Evolutionary conservation across 2,797 vertebrate genomes (phyloP), one percentile per base, ranked within the genome.

Genomic region (Capromys pilorides): DNA sequence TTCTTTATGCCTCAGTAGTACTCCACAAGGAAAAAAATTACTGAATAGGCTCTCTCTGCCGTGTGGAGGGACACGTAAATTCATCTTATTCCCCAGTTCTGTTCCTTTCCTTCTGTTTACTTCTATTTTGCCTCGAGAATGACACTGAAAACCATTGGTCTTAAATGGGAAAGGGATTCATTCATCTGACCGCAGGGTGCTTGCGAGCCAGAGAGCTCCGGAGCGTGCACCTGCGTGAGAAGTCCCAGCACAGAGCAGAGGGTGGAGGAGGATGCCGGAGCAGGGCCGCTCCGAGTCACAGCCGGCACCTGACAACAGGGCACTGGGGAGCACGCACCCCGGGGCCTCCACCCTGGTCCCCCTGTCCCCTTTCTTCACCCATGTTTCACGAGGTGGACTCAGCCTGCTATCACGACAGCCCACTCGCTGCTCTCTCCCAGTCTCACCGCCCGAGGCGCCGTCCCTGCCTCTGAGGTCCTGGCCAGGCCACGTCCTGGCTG

Each of bases 131-230:
- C 86, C 8, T 18, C 18, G 26, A n/a, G 24, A 28, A 78, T 21
- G 31, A 71, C 28, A 69, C 21, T 78, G 85, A 45, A 89, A 90
- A 73, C 90, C 71, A 64, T 45, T 49, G 28, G 41, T 33, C n/a
- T 54, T 79, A 18, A 67, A 82, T 54, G 51, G 61, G 41, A 88
- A 88, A 75, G 66, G 6, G 31, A 62, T 71, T 18, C n/a, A 80
- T 75, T 0, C 51, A 12, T 0, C 2, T 67, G 13, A 51, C 19
- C 84, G 11, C 19, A 71, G 36, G n/a, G 5, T 36, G n/a, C n/a
- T 36, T 69, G 7, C 2, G 67, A 12, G 21, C 71, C 39, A 5
- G 4, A 4, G 39, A 22, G 36, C 71, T 41, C 1, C 13, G 36
- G 33, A 0, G 33, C 14, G 19, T n/a, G 31, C 6, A 69, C 39